These are phyloP conservation scores for Ennomos erosarius DNA, from an alignment of 2,888 invertebrate species.

Conservation along the genomic window DNA sequence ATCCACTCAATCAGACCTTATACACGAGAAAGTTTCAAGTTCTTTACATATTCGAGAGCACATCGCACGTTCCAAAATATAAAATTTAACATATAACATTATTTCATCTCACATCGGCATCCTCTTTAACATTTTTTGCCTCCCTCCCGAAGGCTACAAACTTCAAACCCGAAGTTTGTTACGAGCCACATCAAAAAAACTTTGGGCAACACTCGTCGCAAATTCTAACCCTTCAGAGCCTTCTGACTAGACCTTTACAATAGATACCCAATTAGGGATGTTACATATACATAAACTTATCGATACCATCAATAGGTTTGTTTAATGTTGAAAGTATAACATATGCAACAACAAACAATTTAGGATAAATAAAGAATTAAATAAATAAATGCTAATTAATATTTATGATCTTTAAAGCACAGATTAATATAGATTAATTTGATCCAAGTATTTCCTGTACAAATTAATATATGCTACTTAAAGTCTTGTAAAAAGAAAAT, in stretches of 20 bases:
- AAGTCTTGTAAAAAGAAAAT: too few species aligned
- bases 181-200: conserved; percentile 29
- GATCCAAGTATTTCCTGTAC: too few species aligned
- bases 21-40: conserved; percentile 7
- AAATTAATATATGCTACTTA: too few species aligned
- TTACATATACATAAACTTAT: neutral
- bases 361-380: too few species aligned
- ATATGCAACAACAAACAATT: too few species aligned
- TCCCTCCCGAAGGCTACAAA: conserved; percentile 19
- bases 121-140: conserved; percentile 26
- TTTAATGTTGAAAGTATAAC: too few species aligned
- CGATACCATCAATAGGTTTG: neutral
- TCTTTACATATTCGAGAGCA: conserved; percentile 20
- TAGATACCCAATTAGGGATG: conserved; percentile 20
- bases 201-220: conserved; percentile 25
- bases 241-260: conserved; percentile 28
- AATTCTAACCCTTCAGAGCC: conserved; percentile 29
- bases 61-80: conserved; percentile 18
- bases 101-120: conserved; percentile 19
- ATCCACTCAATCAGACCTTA: conserved; percentile 14
- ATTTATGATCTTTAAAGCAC: too few species aligned
- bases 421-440: too few species aligned
- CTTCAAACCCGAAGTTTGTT: conserved; percentile 24
- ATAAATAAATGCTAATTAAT: too few species aligned
- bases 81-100: conserved; percentile 26